Base-by-base conservation (phyloP, 2,113 vertebrate species). In the Poecilia latipinna region DNA sequence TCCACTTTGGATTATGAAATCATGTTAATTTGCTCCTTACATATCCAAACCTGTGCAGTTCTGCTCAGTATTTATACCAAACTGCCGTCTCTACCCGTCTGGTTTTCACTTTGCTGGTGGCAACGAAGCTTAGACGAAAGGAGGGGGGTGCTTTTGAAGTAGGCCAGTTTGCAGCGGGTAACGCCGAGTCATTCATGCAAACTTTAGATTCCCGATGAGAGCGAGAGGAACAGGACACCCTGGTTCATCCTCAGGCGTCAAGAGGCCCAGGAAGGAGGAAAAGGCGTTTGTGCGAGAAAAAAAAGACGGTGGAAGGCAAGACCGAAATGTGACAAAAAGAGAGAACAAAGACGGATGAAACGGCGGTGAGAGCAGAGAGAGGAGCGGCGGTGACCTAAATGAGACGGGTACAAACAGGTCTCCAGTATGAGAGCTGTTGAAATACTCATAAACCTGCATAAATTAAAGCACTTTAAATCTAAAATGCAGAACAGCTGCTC, bases 111-210 rank as follows among this genome's bases (percentile, higher is more conserved):
- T 91, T 91, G 88, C 90, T 91, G 74, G 74, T 86, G 90, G 90
- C 84, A 68, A 64, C 67, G 83, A 78, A 77, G 72, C 81, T 37
- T 37, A 37, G 35, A 37, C 35, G 35, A 72, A 73, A 74, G 72
- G 70, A 67, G 71, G 73, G 81, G 75, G 85, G 90, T 85, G 83
- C 39, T 83, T 74, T 76, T 60, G 65, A 93, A 92, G 84, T 93
- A 90, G 89, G 91, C 89, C 93, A 93, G 86, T 80, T 82, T 91
- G 80, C 90, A 90, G 93, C 90, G 90, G 90, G 91, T 90, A 88
- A 88, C 80, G 26, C 77, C 66, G 70, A 90, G 75, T 83, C 82
- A 82, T 82, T 89, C 85, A 90, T 80, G 87, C 87, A 75, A 75
- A 84, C 75, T 74, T 76, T 79, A 88, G 61, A 72, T 68, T 79